Percentiles rank a stretch among this genome's conserved stretches.
These are phyloP conservation scores for Vanessa cardui DNA, from an alignment of 2,888 invertebrate genomes.

Conservation along the genomic window DNA sequence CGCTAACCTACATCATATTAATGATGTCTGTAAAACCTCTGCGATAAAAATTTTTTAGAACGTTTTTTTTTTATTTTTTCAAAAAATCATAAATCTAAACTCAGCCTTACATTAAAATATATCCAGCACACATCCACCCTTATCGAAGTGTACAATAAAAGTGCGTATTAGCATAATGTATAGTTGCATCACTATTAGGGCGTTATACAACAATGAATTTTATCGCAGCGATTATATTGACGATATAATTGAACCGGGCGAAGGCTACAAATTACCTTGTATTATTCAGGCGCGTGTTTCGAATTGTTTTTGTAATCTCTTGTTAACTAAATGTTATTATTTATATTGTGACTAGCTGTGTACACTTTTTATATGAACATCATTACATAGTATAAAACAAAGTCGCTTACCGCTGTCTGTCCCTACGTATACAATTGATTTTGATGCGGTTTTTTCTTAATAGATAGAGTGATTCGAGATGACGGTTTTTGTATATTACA, in stretches of 20 bases:
- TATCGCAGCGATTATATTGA: conserved; percentile 35
- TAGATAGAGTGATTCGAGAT: no score
- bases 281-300: neutral
- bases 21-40: no score
- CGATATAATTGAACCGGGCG: conserved; percentile 30
- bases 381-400: no score
- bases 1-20: no score
- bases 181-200: conserved; percentile 16
- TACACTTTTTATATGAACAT: no score
- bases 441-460: no score
- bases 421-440: no score
- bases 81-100: neutral
- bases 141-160: neutral
- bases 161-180: neutral
- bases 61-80: no score
- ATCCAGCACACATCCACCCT: neutral
- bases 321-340: neutral
- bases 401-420: no score
- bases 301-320: neutral
- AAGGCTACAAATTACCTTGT: conserved; percentile 1
- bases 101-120: neutral
- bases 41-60: no score
- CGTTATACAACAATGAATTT: conserved; percentile 20
- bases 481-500: no score
- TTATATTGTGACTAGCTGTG: neutral